A percentile compares a stretch with the other conserved stretches of the same genome.
Evolutionary conservation across 2,888 invertebrate genomes (phyloP).

Genomic region (Trichopoda pennipes): DNA sequence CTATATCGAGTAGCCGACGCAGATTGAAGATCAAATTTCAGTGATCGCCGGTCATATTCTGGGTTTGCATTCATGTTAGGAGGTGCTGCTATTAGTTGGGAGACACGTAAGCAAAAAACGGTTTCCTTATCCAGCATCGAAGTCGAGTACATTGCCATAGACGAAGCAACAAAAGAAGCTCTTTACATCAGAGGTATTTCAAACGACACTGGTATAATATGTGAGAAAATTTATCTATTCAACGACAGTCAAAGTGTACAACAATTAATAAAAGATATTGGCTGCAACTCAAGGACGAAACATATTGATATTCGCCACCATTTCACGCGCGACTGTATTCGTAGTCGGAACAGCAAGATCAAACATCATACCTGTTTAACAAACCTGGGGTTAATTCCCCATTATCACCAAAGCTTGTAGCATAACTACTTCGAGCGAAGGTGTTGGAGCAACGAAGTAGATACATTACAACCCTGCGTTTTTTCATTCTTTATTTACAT

Average conservation of each 20-base stretch:
- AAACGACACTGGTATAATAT: constrained; percentile 42
- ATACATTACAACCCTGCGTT: too few species aligned
- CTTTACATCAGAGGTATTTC: constrained; percentile 54
- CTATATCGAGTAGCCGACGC: constrained; percentile 65
- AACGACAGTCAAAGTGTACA: constrained; percentile 68
- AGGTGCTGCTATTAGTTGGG: constrained; percentile 66
- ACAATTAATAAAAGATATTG: constrained; percentile 42
- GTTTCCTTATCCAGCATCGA: constrained; percentile 67
- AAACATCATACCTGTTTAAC: too few species aligned
- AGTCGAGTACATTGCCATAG: constrained; percentile 65
- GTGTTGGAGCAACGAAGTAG: too few species aligned
- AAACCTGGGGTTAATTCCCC: too few species aligned
- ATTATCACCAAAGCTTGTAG: too few species aligned
- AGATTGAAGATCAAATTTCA: constrained; percentile 64
- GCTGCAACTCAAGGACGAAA: constrained; percentile 61
- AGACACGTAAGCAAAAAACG: constrained; percentile 67
- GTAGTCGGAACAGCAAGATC: constrained; percentile 21
- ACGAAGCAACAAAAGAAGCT: constrained; percentile 64
- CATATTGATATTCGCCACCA: constrained; percentile 67
- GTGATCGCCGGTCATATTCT: constrained; percentile 65
- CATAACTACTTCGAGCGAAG: too few species aligned
- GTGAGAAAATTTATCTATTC: constrained; percentile 51
- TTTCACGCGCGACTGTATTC: constrained; percentile 56
- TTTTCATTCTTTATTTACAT: too few species aligned
- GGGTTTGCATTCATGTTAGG: constrained; percentile 65